Percentiles rank a stretch among this genome's conserved stretches.
Evolutionary conservation across 2,797 vertebrate genomes (phyloP).

Genomic region (Etheostoma perlongum): DNA sequence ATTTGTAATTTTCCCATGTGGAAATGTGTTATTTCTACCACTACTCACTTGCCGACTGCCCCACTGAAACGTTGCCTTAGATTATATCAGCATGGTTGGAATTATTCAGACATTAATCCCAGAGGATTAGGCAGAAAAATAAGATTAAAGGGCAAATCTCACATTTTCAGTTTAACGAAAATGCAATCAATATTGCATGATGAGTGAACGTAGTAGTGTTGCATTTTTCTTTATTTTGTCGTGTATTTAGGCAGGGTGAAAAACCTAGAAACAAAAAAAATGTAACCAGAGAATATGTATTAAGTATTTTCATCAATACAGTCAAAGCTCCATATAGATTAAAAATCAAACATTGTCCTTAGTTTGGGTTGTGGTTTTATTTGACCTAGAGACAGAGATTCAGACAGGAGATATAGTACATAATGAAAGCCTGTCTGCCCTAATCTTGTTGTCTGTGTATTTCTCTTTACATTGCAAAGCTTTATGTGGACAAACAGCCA

Average conservation of each 20-base stretch:
- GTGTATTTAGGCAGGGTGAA: neutral
- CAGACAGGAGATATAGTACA: neutral
- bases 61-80: constrained; percentile 68
- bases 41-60: constrained; percentile 73
- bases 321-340: constrained; percentile 25
- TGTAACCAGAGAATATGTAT: constrained; percentile 24
- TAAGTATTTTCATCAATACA: constrained; percentile 47
- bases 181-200: neutral
- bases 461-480: constrained; percentile 11
- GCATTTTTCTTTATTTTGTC: neutral
- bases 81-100: constrained; percentile 73
- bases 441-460: neutral
- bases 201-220: neutral
- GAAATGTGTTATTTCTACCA: constrained; percentile 34
- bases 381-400: constrained; percentile 8
- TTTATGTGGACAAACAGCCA: neutral
- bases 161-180: constrained; percentile 33
- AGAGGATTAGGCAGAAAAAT: constrained; percentile 76
- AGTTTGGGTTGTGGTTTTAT: constrained; percentile 25
- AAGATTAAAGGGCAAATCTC: constrained; percentile 70
- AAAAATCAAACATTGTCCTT: constrained; percentile 14
- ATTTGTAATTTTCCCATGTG: constrained; percentile 8
- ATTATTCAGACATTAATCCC: constrained; percentile 78
- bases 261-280: constrained; percentile 14
- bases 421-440: constrained; percentile 9